Evolutionary conservation across 2,888 invertebrate species (phyloP).

Genomic region (Cataglyphis altisquamis): DNA sequence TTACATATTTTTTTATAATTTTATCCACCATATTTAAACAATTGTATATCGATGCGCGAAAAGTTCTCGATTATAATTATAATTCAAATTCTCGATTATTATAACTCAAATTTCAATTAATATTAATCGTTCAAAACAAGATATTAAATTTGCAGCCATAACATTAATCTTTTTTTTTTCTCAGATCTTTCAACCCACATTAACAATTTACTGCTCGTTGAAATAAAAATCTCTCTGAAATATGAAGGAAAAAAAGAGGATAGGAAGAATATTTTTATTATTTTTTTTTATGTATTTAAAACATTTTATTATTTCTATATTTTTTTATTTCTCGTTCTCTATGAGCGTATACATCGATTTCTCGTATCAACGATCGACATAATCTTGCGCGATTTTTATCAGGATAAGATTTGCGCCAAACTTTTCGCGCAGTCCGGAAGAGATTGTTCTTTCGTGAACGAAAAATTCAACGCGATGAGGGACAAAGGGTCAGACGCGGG

Average conservation of each 20-base stretch:
- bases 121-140: background rate
- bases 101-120: background rate
- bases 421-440: conserved; percentile 75
- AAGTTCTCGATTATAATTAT: background rate
- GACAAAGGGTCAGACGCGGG: conserved; percentile 39
- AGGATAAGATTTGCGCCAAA: conserved; percentile 74
- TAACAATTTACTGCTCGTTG: background rate
- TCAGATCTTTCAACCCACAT: too few relatives aligned
- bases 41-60: background rate
- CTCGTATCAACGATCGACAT: conserved; percentile 73
- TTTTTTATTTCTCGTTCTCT: background rate
- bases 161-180: background rate
- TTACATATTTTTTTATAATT: background rate
- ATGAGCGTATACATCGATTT: conserved; percentile 9
- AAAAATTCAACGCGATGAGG: conserved; percentile 33
- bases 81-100: background rate
- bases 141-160: background rate
- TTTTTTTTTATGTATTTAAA: background rate
- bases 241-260: too few relatives aligned
- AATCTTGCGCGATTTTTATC: conserved; percentile 63
- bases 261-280: background rate
- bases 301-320: background rate
- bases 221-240: background rate
- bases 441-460: conserved; percentile 50
- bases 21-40: background rate